These are phyloP conservation scores for Aurelia sp. DNA, from an alignment of 30 jellyfish, hydroid and myxozoan genomes.

Conservation along the genomic window DNA sequence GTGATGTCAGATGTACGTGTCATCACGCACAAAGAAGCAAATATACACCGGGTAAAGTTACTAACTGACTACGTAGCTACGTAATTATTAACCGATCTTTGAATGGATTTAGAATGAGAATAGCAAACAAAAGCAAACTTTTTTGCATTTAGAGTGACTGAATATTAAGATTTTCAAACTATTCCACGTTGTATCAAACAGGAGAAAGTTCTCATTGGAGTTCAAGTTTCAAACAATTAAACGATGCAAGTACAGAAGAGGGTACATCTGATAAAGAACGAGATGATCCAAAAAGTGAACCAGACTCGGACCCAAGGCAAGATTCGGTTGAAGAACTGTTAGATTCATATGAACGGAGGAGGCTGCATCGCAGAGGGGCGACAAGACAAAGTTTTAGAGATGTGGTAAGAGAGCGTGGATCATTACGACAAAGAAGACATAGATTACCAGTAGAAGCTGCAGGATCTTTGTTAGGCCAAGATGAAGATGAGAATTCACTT, in stretches of 20 bases:
- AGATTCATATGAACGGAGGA: conserved; percentile 58
- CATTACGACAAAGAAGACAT: conserved; percentile 71
- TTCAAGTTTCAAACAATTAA: conserved; percentile 26
- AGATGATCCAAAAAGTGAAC: conserved; percentile 45
- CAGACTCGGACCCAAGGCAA: conserved; percentile 49
- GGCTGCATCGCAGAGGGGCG: conserved; percentile 84
- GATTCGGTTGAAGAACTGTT: conserved; percentile 54
- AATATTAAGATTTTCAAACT: not conserved
- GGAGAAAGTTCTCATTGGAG: conserved; percentile 31
- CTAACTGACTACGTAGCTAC: too few relatives aligned
- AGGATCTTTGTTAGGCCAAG: conserved; percentile 67
- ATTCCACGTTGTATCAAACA: conserved; percentile 1
- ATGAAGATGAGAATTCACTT: conserved; percentile 64
- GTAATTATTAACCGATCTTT: too few relatives aligned
- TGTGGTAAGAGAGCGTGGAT: conserved; percentile 61
- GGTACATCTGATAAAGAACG: conserved; percentile 26
- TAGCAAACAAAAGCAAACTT: too few relatives aligned
- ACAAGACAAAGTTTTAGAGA: conserved; percentile 68
- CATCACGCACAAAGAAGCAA: too few relatives aligned
- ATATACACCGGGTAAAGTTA: too few relatives aligned
- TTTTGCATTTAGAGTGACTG: not conserved
- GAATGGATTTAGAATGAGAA: too few relatives aligned
- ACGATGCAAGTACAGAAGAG: conserved; percentile 41
- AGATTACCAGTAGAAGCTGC: conserved; percentile 74
- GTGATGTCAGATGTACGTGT: too few relatives aligned